Base-by-base conservation (phyloP, 2,113 vertebrate species). In the Rhadina sibilatrix region DNA sequence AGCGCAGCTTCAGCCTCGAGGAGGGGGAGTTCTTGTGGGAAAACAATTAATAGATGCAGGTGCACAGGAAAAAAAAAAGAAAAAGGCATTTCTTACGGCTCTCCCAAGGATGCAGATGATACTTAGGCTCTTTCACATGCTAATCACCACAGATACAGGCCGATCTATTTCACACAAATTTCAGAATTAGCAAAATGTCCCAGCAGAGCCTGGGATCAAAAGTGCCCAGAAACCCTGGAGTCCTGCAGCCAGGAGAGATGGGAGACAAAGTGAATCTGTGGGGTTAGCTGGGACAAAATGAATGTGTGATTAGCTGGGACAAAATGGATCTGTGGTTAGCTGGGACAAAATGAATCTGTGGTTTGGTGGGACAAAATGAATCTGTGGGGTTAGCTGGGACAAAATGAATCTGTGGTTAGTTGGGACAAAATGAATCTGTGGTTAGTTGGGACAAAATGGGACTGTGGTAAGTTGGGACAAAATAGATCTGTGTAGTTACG, bases 41-140 rank as follows among this genome's bases (percentile, higher is more conserved):
- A 93, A 94, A 92, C 90, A 97, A 97, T 97, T 97, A 97, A 96
- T 93, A 85, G 87, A 90, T 96, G 94, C 97, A 97, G 97, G 97
- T 98, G 96, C 95, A 94, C 90, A 80, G 81, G 54, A 74, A 38
- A 89, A 93, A 92, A 40, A 40, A 92, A 40, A 40, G 70, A 95
- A 84, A 59, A 35, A 57, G 3, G 50, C 90, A 71, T 96, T 93
- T 95, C 84, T 92, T 91, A 50, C 25, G 85, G 92, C 35, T 38
- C 85, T 89, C 92, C 65, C 89, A 85, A 72, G 81, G 90, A 86
- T 81, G 79, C 94, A 95, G 86, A 63, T 89, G 57, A 61, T 37
- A 71, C 90, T 94, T 38, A 37, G 72, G 78, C 83, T 80, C 94
- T 76, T 97, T 92, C 86, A 86, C 90, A 91, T 87, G 85, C 91